phyloP scores from a whole-genome alignment of 1,140 invertebrate genomes.

The Trichonephila clavata region DNA sequence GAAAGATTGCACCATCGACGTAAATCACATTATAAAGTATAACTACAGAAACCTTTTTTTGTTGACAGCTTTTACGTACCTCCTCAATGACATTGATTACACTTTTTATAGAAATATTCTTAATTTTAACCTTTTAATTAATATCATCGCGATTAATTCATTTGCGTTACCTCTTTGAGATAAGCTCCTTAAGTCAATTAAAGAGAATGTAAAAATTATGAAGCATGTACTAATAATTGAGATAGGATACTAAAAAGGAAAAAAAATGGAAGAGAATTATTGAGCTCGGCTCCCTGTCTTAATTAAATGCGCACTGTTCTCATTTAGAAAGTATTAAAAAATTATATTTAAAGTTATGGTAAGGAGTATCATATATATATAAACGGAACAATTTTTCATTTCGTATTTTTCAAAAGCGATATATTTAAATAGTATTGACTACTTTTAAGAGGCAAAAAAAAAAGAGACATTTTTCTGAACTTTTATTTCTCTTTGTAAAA shows the following conservation, averaged over 20 bases:
- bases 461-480: neutral
- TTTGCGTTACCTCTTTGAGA: neutral
- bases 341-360: neutral
- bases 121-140: slow-evolving; percentile 29
- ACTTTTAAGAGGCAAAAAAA: neutral
- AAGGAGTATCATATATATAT: neutral
- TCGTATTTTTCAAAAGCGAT: neutral
- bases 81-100: neutral
- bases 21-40: neutral
- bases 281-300: neutral
- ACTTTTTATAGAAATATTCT: neutral
- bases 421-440: neutral
- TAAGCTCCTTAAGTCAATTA: slow-evolving; percentile 38
- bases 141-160: neutral
- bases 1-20: neutral
- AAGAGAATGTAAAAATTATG: slow-evolving; percentile 10
- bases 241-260: neutral
- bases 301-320: neutral
- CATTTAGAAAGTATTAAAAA: neutral
- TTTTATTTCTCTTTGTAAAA: neutral
- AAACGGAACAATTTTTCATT: neutral
- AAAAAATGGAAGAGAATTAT: neutral
- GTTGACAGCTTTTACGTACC: neutral
- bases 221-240: neutral
- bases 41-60: neutral